Percentiles rank a stretch among this genome's conserved stretches.
Conservation (phyloP, 2,113 vertebrate species). For the Rhinolophus sinicus region DNA sequence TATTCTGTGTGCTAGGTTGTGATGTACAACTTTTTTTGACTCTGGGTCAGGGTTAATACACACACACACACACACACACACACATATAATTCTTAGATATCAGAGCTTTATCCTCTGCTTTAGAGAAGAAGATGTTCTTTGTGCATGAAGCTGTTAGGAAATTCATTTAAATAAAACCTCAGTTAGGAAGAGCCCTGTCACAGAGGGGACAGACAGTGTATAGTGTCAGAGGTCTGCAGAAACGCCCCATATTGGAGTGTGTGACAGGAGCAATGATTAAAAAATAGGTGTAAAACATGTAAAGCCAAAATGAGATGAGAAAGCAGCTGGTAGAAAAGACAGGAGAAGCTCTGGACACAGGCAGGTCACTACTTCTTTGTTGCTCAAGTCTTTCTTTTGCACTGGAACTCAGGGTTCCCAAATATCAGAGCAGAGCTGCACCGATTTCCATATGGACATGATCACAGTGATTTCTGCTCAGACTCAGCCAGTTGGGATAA, state of each 20-base stretch:
- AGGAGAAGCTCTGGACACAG: not conserved
- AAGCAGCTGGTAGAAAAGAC: not conserved
- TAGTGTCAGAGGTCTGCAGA: not conserved
- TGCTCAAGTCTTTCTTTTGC: not conserved
- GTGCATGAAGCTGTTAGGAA: not conserved
- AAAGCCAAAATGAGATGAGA: not conserved
- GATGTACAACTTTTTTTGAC: not conserved
- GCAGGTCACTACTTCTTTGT: not conserved
- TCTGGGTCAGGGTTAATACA: not conserved
- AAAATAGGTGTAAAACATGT: not conserved
- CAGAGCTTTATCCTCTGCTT: not conserved
- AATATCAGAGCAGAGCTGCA: not conserved
- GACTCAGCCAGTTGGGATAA: not conserved
- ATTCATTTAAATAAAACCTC: not conserved
- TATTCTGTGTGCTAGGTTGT: not conserved
- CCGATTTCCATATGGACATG: not conserved
- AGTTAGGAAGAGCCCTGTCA: not conserved
- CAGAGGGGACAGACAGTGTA: not conserved
- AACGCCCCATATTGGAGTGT: not conserved
- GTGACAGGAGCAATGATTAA: not conserved
- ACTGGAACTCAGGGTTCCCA: not conserved
- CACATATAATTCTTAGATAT: not conserved
- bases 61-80: too few species aligned
- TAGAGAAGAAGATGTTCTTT: not conserved
- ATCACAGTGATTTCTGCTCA: not conserved